These are phyloP conservation scores for Opisthograptis luteolata DNA, from an alignment of 2,888 invertebrate species.

Conservation along the genomic window DNA sequence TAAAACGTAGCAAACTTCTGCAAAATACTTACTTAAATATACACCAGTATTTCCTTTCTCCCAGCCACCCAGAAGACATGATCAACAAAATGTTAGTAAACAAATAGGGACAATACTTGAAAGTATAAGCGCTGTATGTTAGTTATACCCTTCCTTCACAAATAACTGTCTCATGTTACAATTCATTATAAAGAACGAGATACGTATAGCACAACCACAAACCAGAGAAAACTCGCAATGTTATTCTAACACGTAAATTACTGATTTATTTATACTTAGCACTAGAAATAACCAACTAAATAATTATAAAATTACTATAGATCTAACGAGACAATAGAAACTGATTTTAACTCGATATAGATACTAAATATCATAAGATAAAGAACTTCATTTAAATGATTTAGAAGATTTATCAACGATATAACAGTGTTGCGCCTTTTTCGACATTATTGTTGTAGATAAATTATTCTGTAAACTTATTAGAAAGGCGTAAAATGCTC, in stretches of 20 bases:
- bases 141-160: slow-evolving; percentile 70
- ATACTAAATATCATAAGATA: slow-evolving; percentile 1
- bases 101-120: slow-evolving; percentile 49
- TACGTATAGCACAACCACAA: slow-evolving; percentile 77
- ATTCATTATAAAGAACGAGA: slow-evolving; percentile 33
- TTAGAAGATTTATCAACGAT: slow-evolving; percentile 18
- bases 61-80: slow-evolving; percentile 48
- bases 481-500: slow-evolving; percentile 11
- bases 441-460: slow-evolving; percentile 8
- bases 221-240: slow-evolving; percentile 77
- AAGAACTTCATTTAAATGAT: slow-evolving; percentile 26
- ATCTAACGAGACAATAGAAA: slow-evolving; percentile 60
- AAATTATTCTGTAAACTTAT: neutral
- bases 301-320: slow-evolving; percentile 67
- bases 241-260: slow-evolving; percentile 72
- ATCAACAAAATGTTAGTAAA: slow-evolving; percentile 48
- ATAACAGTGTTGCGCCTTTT: slow-evolving; percentile 17
- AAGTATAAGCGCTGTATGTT: slow-evolving; percentile 48
- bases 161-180: slow-evolving; percentile 27
- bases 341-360: slow-evolving; percentile 39
- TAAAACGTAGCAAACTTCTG: too few species aligned
- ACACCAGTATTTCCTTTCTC: slow-evolving; percentile 16
- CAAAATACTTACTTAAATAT: too few species aligned
- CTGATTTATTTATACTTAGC: slow-evolving; percentile 77
- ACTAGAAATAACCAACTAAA: slow-evolving; percentile 76